Conservation (phyloP, 2,888 invertebrate species). For the Pristionchus exspectatus region DNA sequence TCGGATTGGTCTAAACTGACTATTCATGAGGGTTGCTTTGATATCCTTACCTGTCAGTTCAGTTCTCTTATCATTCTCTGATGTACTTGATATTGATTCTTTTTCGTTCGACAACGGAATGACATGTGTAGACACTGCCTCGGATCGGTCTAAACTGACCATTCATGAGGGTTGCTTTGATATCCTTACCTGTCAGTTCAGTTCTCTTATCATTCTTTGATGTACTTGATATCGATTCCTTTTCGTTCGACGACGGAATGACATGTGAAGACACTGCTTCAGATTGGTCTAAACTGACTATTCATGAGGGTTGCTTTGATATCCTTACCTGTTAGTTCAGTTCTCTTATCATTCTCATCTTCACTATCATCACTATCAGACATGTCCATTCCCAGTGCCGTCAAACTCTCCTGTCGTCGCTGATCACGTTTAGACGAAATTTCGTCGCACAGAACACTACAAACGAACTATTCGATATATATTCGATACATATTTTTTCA, state of each 20-base stretch:
- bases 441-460: neutral
- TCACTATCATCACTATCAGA: neutral
- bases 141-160: neutral
- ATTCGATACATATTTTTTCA: too few relatives aligned
- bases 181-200: neutral
- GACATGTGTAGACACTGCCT: too few relatives aligned
- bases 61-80: neutral
- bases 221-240: too few relatives aligned
- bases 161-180: neutral
- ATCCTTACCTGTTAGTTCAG: neutral
- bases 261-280: too few relatives aligned
- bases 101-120: too few relatives aligned
- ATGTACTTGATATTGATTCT: too few relatives aligned
- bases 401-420: neutral
- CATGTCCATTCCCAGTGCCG: neutral
- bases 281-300: neutral
- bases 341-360: neutral
- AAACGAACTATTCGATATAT: neutral
- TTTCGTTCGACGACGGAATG: too few relatives aligned
- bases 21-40: neutral
- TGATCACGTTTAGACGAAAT: neutral
- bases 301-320: neutral
- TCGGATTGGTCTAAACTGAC: neutral
- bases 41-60: neutral
- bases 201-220: neutral